Percentiles rank a stretch among this genome's conserved stretches.
These are phyloP conservation scores for Philhelius pedissequus DNA, from an alignment of 2,888 invertebrate genomes.

Conservation along the genomic window DNA sequence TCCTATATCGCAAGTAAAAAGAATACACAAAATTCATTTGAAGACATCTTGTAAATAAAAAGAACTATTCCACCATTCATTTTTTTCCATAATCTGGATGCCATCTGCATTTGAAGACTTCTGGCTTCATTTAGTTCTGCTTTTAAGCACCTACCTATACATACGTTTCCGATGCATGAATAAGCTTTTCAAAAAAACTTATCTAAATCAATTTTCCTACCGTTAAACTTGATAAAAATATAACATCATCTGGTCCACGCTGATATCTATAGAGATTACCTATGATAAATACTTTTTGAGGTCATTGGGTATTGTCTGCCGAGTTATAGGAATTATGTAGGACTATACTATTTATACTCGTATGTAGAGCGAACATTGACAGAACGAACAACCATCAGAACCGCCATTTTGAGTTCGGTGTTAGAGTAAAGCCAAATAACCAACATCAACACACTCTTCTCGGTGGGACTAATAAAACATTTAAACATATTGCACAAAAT, in stretches of 20 bases:
- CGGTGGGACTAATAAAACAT: constrained; percentile 62
- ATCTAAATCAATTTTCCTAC: constrained; percentile 1
- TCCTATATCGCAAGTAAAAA: no score
- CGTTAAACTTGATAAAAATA: constrained; percentile 17
- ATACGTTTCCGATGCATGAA: neutral
- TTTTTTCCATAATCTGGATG: no score
- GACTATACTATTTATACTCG: no score
- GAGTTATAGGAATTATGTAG: neutral
- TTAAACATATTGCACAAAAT: constrained; percentile 66
- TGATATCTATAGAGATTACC: constrained; percentile 54
- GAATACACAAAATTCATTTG: no score
- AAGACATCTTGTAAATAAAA: no score
- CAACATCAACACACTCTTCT: constrained; percentile 41
- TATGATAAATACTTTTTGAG: constrained; percentile 50
- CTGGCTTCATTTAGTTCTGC: neutral
- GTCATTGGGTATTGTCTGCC: constrained; percentile 23
- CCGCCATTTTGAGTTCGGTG: neutral
- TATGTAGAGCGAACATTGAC: neutral
- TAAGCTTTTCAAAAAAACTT: neutral
- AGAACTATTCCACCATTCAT: no score
- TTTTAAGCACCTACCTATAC: neutral
- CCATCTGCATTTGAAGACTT: no score
- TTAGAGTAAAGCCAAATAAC: constrained; percentile 27
- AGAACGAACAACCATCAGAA: neutral
- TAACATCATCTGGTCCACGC: constrained; percentile 45